Evolutionary conservation across 2,797 vertebrate species (phyloP).

Genomic region (Pelochelys cantorii): DNA sequence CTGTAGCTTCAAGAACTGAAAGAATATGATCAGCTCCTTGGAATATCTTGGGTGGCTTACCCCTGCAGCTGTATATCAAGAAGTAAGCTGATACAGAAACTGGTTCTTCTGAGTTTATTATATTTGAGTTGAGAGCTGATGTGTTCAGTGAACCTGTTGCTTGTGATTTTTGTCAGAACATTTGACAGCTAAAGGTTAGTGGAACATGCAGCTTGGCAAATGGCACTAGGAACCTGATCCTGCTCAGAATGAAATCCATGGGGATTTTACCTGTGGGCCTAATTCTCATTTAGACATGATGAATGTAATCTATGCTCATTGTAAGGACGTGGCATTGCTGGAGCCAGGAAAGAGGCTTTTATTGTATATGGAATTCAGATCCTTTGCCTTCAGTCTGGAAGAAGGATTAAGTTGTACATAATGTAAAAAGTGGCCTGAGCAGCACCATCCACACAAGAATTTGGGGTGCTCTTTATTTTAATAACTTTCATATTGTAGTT

Average conservation of each 20-base stretch:
- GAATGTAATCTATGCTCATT: accelerated
- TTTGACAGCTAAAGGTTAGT: not conserved
- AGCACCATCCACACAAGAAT: not conserved
- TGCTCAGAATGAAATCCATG: accelerated
- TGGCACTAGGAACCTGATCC: not conserved
- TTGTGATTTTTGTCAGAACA: conserved; percentile 16
- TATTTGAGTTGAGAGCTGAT: not conserved
- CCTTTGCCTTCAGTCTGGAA: not conserved
- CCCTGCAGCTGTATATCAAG: conserved; percentile 37
- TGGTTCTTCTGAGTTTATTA: not conserved
- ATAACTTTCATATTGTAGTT: not conserved
- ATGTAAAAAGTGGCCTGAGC: not conserved
- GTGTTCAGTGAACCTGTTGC: conserved; percentile 56
- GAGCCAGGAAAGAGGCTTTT: accelerated
- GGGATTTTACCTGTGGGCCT: not conserved
- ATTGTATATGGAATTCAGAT: accelerated
- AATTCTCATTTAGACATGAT: accelerated
- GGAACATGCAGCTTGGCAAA: not conserved
- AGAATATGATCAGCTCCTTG: not conserved
- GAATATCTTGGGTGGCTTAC: not conserved
- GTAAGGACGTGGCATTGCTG: accelerated
- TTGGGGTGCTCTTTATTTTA: accelerated
- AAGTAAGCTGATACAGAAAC: not conserved
- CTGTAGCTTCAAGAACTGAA: conserved; percentile 25
- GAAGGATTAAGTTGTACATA: not conserved